Evolutionary conservation across 2,113 vertebrate genomes (phyloP).

Genomic region (Ophthalmolycus amberensis): DNA sequence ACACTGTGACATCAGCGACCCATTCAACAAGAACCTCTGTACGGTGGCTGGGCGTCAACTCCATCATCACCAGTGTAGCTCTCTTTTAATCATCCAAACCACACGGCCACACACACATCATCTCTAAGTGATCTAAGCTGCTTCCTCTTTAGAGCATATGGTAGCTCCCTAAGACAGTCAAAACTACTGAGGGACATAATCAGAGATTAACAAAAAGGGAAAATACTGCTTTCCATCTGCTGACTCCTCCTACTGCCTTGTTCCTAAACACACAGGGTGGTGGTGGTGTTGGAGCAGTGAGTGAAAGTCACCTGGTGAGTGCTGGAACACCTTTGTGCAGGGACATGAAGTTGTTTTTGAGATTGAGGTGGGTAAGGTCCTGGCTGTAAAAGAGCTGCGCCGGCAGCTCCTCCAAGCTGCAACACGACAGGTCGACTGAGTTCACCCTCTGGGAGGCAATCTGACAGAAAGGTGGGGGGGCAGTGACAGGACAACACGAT

Average conservation of each 20-base stretch:
- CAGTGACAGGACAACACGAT: not conserved
- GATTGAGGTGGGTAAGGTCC: slow-evolving; percentile 98
- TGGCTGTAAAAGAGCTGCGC: slow-evolving; percentile 97
- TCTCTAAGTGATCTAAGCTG: slow-evolving; percentile 49
- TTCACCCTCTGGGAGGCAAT: slow-evolving; percentile 96
- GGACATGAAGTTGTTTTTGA: slow-evolving; percentile 95
- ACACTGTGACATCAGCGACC: slow-evolving; percentile 4
- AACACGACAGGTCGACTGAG: slow-evolving; percentile 97
- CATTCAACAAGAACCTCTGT: not conserved
- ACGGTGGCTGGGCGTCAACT: slow-evolving; percentile 39
- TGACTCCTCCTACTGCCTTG: slow-evolving; percentile 17
- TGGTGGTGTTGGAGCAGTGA: not conserved
- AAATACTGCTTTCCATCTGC: slow-evolving; percentile 23
- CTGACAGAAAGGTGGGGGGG: slow-evolving; percentile 72
- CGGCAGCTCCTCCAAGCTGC: slow-evolving; percentile 95
- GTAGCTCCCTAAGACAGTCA: slow-evolving; percentile 13
- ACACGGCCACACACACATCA: slow-evolving; percentile 18
- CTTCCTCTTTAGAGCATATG: slow-evolving; percentile 41
- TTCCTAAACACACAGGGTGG: slow-evolving; percentile 4
- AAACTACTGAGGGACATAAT: slow-evolving; percentile 18
- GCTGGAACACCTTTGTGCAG: slow-evolving; percentile 72
- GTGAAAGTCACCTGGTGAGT: slow-evolving; percentile 71
- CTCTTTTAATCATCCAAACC: slow-evolving; percentile 56
- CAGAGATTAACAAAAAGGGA: slow-evolving; percentile 18
- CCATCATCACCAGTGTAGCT: slow-evolving; percentile 41